Percentiles rank a stretch among this genome's conserved stretches.
phyloP scores from a whole-genome alignment of 37 sponge, comb jelly and placozoan species.

The Dysidea cf. avara region DNA sequence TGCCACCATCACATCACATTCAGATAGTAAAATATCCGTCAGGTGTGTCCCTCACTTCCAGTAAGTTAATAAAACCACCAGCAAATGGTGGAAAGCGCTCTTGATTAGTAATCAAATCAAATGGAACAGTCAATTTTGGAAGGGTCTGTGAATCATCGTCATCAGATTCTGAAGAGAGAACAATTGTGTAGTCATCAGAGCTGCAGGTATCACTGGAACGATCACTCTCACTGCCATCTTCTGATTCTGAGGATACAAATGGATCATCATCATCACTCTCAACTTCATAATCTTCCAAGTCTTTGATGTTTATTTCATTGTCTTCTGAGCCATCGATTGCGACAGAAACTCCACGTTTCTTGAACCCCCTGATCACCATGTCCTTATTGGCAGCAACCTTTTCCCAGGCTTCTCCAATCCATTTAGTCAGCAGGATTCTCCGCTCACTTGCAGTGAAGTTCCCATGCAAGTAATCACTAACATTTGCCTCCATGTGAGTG shows the following conservation, averaged over 20 bases:
- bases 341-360: conserved; percentile 52
- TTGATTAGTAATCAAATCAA: too few relatives aligned
- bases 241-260: conserved; percentile 15
- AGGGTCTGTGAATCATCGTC: too few relatives aligned
- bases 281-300: conserved; percentile 36
- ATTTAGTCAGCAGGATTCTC: conserved; percentile 34
- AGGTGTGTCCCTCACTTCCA: too few relatives aligned
- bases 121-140: too few relatives aligned
- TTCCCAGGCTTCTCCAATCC: conserved; percentile 69
- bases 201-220: too few relatives aligned
- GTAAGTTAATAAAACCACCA: too few relatives aligned
- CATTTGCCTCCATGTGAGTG: conserved; percentile 38
- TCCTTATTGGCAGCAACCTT: conserved; percentile 40
- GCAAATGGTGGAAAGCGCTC: too few relatives aligned
- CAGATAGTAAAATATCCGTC: too few relatives aligned
- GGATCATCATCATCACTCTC: conserved; percentile 26
- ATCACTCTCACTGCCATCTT: too few relatives aligned
- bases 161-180: too few relatives aligned
- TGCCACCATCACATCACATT: too few relatives aligned
- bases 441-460: conserved; percentile 33
- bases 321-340: conserved; percentile 45
- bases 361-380: conserved; percentile 28
- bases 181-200: too few relatives aligned
- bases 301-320: conserved; percentile 36
- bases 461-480: conserved; percentile 37